These are phyloP conservation scores for Pinctada fucata DNA, from an alignment of 2,888 invertebrate genomes.

Conservation along the genomic window DNA sequence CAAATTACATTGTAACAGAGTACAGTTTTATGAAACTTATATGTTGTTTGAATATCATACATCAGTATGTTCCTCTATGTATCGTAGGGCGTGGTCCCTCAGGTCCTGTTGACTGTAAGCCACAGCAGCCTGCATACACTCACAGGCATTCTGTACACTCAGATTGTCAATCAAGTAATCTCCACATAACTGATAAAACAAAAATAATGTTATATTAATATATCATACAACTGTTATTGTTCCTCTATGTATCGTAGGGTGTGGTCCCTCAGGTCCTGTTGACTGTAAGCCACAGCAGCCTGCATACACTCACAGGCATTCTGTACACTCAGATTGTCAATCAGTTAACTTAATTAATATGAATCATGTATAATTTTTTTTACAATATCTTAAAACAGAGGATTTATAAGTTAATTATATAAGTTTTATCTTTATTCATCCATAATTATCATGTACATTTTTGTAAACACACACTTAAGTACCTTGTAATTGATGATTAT, in stretches of 20 bases:
- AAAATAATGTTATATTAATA: not conserved
- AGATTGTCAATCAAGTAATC: conserved; percentile 68
- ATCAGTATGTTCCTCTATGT: conserved; percentile 70
- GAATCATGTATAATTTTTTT: too few species aligned
- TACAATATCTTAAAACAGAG: too few species aligned
- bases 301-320: conserved; percentile 74
- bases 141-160: conserved; percentile 70
- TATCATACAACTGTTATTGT: conserved; percentile 38
- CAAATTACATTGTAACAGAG: too few species aligned
- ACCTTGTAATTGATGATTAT: too few species aligned
- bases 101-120: conserved; percentile 71
- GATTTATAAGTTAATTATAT: too few species aligned
- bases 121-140: conserved; percentile 73
- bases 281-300: conserved; percentile 71
- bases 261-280: conserved; percentile 68
- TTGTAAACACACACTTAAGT: too few species aligned
- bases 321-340: conserved; percentile 64
- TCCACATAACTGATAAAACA: conserved; percentile 65
- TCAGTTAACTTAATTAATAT: conserved; percentile 50
- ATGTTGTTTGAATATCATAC: conserved; percentile 43
- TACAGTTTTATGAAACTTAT: too few species aligned
- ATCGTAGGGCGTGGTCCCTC: conserved; percentile 63
- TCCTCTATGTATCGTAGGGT: conserved; percentile 68
- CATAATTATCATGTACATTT: too few species aligned
- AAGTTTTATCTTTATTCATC: too few species aligned